Percentiles rank a stretch among this genome's conserved stretches.
These are phyloP conservation scores for Diarsia rubi DNA, from an alignment of 2,888 invertebrate genomes.

Conservation along the genomic window DNA sequence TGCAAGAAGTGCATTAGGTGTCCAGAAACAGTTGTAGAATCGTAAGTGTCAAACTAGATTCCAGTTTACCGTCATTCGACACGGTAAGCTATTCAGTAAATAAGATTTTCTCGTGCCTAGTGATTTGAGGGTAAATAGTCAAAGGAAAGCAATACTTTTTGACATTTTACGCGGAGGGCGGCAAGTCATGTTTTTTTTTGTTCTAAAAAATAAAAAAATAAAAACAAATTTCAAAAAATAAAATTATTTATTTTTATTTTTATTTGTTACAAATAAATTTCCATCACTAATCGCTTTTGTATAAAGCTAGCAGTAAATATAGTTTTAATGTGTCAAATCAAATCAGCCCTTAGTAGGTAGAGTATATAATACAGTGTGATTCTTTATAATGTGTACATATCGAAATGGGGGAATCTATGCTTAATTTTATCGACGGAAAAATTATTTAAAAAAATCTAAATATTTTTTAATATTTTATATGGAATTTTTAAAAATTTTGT, in stretches of 20 bases:
- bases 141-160: slow-evolving; percentile 28
- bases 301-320: neutral
- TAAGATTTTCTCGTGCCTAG: neutral
- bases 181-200: neutral
- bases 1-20: slow-evolving; percentile 15
- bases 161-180: neutral
- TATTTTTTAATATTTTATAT: too few species aligned
- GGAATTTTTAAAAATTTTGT: too few species aligned
- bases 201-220: too few species aligned
- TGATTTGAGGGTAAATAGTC: neutral
- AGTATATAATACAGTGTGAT: too few species aligned
- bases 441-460: too few species aligned
- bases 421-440: too few species aligned
- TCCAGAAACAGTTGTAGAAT: slow-evolving; percentile 23
- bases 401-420: too few species aligned
- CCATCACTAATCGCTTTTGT: neutral
- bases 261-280: slow-evolving; percentile 4
- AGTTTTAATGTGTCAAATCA: neutral
- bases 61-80: slow-evolving; percentile 22
- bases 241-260: too few species aligned
- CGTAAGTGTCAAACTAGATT: slow-evolving; percentile 32
- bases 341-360: neutral
- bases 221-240: too few species aligned
- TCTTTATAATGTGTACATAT: too few species aligned
- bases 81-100: slow-evolving; percentile 11